These are phyloP conservation scores for Hippocampus kuda DNA, from an alignment of 2,797 vertebrate genomes.

Conservation along the genomic window DNA sequence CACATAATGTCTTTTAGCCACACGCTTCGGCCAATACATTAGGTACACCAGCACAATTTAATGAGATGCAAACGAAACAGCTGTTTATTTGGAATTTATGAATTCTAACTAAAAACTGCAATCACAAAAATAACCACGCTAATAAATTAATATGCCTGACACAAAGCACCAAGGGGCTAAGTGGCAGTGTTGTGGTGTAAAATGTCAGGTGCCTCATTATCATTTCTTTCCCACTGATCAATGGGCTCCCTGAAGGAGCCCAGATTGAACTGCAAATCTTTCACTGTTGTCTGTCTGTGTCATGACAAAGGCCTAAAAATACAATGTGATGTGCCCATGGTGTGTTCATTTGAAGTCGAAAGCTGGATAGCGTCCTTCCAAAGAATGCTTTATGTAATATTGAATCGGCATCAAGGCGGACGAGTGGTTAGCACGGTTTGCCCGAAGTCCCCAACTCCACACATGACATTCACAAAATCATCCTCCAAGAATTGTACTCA, in stretches of 20 bases:
- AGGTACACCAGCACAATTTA: background rate
- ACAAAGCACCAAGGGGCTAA: conserved; percentile 48
- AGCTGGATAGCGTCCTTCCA: too few relatives aligned
- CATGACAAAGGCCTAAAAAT: conserved; percentile 4
- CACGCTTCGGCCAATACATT: background rate
- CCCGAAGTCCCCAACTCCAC: too few relatives aligned
- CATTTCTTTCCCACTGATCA: conserved; percentile 56
- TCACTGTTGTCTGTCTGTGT: conserved; percentile 1
- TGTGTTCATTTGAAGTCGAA: background rate
- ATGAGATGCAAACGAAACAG: background rate
- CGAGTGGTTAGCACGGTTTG: too few relatives aligned
- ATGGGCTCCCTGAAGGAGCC: conserved; percentile 36
- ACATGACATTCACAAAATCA: too few relatives aligned
- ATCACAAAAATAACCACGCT: background rate
- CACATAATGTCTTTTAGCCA: background rate
- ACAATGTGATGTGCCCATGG: background rate
- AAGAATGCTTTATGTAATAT: too few relatives aligned
- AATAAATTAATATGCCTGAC: background rate
- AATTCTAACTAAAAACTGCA: background rate
- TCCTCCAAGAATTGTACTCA: too few relatives aligned
- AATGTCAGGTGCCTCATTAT: conserved; percentile 74
- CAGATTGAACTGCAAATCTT: conserved; percentile 7
- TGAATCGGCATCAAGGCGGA: too few relatives aligned
- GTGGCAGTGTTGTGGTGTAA: conserved; percentile 50
- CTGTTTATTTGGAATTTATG: background rate